Evolutionary conservation across 2,113 vertebrate species (phyloP), one percentile per base, ranked within the genome.

Genomic region (Cervus canadensis): DNA sequence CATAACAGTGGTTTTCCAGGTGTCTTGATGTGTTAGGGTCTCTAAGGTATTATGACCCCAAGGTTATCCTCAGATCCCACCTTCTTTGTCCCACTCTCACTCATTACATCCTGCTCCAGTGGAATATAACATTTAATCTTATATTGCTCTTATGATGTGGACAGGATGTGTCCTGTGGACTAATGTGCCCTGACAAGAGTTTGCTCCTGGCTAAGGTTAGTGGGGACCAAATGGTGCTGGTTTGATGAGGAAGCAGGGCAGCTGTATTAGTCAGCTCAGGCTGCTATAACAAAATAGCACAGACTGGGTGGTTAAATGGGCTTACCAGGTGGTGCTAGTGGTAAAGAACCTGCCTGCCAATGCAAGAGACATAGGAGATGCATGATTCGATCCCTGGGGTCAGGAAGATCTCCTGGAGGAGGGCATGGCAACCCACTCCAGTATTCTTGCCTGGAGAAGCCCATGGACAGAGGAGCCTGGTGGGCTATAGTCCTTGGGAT

Each of bases 111-210:
- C 9, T 21, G 30, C 57, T 6, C n/a, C 74, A 89, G 21, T 30
- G 59, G 67, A 95, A 88, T 87, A 25, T 81, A 67, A 28, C 50
- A 71, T 95, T 93, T 59, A 54, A 76, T 91, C 16, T 95, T 43
- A 56, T 60, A 62, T 60, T 26, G 15, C 17, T 50, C 11, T 86
- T 59, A 6, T 50, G 67, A 78, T 54, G 52, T 54, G 15, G 64
- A 78, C 30, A 60, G 36, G 60, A 62, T 71, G 17, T 93, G 45
- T 87, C 60, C 84, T 11, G 5, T 74, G 40, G 30, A 33, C 28
- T 71, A 40, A 40, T 16, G 14, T 64, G 26, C 21, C n/a, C 56
- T 59, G 86, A 50, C 52, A 85, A 94, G 23, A 81, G 12, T 71
- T 87, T 28, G 7, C 7, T 95, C 57, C 56, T 84, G 84, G 56